Percentiles rank a stretch among this genome's conserved stretches.
These are phyloP conservation scores for Penaeus vannamei DNA, from an alignment of 1,140 invertebrate genomes.

Conservation along the genomic window DNA sequence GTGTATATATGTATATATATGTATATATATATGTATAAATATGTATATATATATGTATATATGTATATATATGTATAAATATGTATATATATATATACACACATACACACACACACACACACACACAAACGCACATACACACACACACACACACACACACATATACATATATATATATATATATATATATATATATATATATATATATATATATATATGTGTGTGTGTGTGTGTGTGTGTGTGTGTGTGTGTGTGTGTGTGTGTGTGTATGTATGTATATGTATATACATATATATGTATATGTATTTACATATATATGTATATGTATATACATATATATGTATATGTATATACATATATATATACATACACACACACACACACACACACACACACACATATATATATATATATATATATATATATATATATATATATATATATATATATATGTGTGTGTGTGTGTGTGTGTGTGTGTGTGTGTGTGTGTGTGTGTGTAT, in stretches of 20 bases:
- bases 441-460: neutral
- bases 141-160: too few relatives aligned
- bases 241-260: neutral
- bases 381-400: neutral
- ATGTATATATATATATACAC: neutral
- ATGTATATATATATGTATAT: neutral
- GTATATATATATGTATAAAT: neutral
- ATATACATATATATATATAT: neutral
- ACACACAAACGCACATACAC: too few relatives aligned
- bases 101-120: too few relatives aligned
- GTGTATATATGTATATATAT: neutral
- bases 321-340: neutral
- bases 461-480: neutral
- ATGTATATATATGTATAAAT: neutral
- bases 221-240: neutral
- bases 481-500: too few relatives aligned
- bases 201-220: neutral
- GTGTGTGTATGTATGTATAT: neutral
- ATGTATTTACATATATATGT: neutral
- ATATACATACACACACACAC: neutral
- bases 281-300: neutral
- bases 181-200: neutral
- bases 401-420: neutral
- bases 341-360: neutral
- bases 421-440: neutral